Conservation (phyloP, 2,113 vertebrate genomes). For the Nannospalax galili region DNA sequence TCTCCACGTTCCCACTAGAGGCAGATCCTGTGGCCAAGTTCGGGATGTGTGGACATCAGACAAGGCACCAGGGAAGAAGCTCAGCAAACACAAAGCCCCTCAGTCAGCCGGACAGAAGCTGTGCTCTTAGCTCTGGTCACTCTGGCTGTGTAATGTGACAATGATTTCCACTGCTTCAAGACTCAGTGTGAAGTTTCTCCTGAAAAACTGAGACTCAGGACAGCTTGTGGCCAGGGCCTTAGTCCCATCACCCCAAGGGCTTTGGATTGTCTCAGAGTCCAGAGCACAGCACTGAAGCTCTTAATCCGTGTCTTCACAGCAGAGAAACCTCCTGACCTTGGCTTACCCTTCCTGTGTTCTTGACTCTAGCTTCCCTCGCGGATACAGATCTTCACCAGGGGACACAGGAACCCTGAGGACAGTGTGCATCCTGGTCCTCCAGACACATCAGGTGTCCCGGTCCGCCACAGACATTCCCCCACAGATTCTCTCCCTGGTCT, state of each 20-base stretch:
- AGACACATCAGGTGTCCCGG: no score
- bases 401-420: not conserved
- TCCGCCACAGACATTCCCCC: no score
- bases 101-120: not conserved
- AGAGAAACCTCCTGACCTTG: not conserved
- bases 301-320: rapidly evolving
- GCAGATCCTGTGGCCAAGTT: rapidly evolving
- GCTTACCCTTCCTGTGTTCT: rapidly evolving
- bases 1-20: not conserved
- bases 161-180: not conserved
- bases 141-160: not conserved
- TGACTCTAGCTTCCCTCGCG: no score
- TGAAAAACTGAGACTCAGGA: not conserved
- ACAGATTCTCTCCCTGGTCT: not conserved
- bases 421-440: rapidly evolving
- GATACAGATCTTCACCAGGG: not conserved
- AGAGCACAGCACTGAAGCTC: rapidly evolving
- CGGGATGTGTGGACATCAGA: no score
- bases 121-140: not conserved
- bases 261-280: not conserved
- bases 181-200: not conserved
- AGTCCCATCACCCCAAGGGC: rapidly evolving
- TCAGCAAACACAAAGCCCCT: no score
- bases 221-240: not conserved
- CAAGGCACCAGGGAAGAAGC: not conserved